These are phyloP conservation scores for Gadus chalcogrammus DNA, from an alignment of 2,113 vertebrate species.

Conservation along the genomic window DNA sequence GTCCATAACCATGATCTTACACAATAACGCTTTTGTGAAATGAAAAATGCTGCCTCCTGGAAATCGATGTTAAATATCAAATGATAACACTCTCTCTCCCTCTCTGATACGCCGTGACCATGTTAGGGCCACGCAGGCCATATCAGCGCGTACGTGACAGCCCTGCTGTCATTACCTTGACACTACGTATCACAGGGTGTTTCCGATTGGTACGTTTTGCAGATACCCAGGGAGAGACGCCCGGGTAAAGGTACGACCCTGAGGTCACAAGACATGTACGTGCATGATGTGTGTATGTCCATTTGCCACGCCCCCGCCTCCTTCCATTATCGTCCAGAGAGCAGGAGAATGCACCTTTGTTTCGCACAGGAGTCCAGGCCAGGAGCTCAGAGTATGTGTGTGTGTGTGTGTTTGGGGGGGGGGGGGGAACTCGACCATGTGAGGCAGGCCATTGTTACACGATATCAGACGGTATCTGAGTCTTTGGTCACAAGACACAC, in stretches of 20 bases:
- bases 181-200: too few species aligned
- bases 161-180: too few species aligned
- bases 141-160: too few species aligned
- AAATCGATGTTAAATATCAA: too few species aligned
- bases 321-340: constrained; percentile 37
- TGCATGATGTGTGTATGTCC: constrained; percentile 48
- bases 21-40: constrained; percentile 3
- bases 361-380: constrained; percentile 38
- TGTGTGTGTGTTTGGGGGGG: constrained; percentile 11
- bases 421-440: constrained; percentile 47
- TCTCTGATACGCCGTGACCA: too few species aligned
- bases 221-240: neutral
- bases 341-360: constrained; percentile 60
- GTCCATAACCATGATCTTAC: constrained; percentile 31
- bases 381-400: constrained; percentile 19
- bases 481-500: constrained; percentile 61
- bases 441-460: constrained; percentile 65
- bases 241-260: constrained; percentile 1
- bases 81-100: too few species aligned
- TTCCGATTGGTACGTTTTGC: too few species aligned
- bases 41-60: too few species aligned
- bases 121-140: too few species aligned
- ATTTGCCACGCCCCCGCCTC: constrained; percentile 12
- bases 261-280: constrained; percentile 43
- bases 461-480: constrained; percentile 66